Conservation (phyloP, 2,888 invertebrate species). For the Dasypolia templi region DNA sequence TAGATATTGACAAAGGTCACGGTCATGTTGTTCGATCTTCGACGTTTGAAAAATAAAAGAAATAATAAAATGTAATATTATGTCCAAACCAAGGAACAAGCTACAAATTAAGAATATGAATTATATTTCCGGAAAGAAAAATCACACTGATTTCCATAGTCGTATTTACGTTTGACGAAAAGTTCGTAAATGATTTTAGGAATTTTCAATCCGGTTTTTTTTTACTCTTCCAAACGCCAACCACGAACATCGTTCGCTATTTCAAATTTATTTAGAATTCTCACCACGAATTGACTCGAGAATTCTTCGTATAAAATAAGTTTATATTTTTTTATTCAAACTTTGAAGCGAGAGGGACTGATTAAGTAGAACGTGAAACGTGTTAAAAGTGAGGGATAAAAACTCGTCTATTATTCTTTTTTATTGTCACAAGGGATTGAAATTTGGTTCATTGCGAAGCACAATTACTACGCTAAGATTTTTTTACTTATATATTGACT, state of each 20-base stretch:
- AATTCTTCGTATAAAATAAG: slow-evolving; percentile 77
- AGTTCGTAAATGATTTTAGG: slow-evolving; percentile 48
- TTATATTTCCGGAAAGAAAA: slow-evolving; percentile 58
- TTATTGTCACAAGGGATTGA: slow-evolving; percentile 83
- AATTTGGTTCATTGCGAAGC: slow-evolving; percentile 83
- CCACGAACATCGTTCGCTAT: slow-evolving; percentile 65
- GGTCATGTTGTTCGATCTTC: slow-evolving; percentile 35
- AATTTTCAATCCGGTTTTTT: slow-evolving; percentile 54
- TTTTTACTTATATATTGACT: slow-evolving; percentile 87
- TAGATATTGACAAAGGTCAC: slow-evolving; percentile 73
- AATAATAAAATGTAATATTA: slow-evolving; percentile 21
- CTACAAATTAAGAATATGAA: slow-evolving; percentile 28
- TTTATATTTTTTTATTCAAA: slow-evolving; percentile 75
- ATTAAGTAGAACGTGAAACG: slow-evolving; percentile 79
- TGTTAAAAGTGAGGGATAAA: slow-evolving; percentile 74
- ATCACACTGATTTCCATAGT: slow-evolving; percentile 68
- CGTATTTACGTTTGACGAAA: slow-evolving; percentile 57
- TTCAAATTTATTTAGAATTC: slow-evolving; percentile 74
- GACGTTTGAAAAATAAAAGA: slow-evolving; percentile 46
- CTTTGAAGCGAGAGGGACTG: slow-evolving; percentile 75
- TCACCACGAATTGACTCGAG: slow-evolving; percentile 71
- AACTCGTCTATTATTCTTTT: slow-evolving; percentile 69
- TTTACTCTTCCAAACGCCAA: slow-evolving; percentile 64
- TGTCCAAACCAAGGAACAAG: slow-evolving; percentile 21
- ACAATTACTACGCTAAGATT: slow-evolving; percentile 80